Conservation (phyloP, 2,888 invertebrate genomes). For the Ectropis crepuscularia region DNA sequence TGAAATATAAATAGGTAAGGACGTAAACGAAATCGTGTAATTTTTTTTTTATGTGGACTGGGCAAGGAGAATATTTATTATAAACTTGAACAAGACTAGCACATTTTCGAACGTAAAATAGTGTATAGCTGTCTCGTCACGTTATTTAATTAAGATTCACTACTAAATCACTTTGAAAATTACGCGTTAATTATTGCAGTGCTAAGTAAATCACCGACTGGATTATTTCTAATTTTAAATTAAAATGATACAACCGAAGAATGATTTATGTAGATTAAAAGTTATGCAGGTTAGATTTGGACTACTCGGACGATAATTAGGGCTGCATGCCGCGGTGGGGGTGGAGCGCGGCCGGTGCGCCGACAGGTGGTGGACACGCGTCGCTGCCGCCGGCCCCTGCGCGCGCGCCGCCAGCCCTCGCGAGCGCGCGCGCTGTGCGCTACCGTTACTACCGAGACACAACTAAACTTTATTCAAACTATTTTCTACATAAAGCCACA, state of each 20-base stretch:
- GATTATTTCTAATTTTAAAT: conserved; percentile 37
- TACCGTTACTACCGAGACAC: conserved; percentile 43
- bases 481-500: neutral
- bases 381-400: conserved; percentile 52
- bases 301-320: conserved; percentile 73
- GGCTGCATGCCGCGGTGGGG: conserved; percentile 43
- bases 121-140: no score
- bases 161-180: neutral
- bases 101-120: no score
- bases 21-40: no score
- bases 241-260: conserved; percentile 41
- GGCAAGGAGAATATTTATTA: no score
- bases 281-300: conserved; percentile 70
- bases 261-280: conserved; percentile 52
- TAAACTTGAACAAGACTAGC: no score
- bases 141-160: no score
- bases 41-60: no score
- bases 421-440: conserved; percentile 42
- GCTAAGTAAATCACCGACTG: conserved; percentile 37
- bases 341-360: conserved; percentile 61
- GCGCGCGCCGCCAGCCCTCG: conserved; percentile 40
- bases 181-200: conserved; percentile 25
- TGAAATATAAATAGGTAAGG: no score
- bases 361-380: conserved; percentile 80
- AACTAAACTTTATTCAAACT: conserved; percentile 6